Base-by-base conservation (phyloP, 2,888 invertebrate species). In the Orchestes rusci region DNA sequence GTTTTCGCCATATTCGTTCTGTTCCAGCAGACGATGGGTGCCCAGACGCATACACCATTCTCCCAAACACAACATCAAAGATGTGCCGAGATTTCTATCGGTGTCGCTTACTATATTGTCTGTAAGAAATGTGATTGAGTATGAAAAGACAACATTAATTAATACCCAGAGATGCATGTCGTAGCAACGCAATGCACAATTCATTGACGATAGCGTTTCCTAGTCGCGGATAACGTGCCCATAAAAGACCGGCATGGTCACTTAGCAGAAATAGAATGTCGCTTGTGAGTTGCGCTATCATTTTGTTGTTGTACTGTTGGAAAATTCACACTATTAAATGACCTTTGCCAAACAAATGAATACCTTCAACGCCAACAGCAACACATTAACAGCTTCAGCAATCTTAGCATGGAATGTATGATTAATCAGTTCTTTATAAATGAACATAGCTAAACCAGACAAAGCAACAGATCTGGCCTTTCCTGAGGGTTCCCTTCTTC, bases 1-100 rank as follows among this genome's bases (percentile, higher is more conserved):
- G 31, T 55, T 56, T 16, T 73, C 76, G 17, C 70, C 72, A 51
- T 66, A 66, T 42, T 68, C 66, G 10, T 62, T 60, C 44, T 74
- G 70, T 28, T 75, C 70, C 62, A 84, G 66, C 53, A 86, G 71
- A 37, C 77, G 70, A n/a, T 68, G 60, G 0, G 79, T 78, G 0
- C 84, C 85, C 56, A 94, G 77, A 35, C 83, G 76, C 78, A 95
- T 91, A 42, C 92, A 92, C 82, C 93, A 94, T 69, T 95, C 94
- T 0, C 92, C 91, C 48, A 96, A 73, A 63, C 92, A 90, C 43
- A 94, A 78, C 59, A 95, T 76, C 55, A 94, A 73, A 0, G 91
- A 85, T 19, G 86, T 82, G 10, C 86, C 77, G 42, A 91, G 68
- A 45, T 87, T 77, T 58, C 82, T 82, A 56, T 83, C 83, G 30